Base-by-base conservation (phyloP, 2,113 vertebrate genomes). In the Phrynocephalus versicolor region DNA sequence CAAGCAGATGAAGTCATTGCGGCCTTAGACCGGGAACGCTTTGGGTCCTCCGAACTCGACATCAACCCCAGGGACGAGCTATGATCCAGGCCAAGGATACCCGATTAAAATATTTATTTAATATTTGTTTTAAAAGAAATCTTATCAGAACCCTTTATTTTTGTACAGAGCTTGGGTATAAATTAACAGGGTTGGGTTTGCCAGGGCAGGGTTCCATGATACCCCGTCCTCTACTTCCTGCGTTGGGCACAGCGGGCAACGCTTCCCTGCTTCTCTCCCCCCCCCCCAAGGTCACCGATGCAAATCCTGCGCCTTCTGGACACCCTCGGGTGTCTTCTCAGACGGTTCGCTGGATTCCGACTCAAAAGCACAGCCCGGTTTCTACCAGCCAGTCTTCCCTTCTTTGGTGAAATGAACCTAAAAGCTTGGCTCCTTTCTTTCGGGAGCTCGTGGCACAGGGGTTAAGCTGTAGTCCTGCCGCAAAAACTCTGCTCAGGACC, bases 31-130 rank as follows among this genome's bases (percentile, higher is more conserved):
- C 97, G 95, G 39, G 94, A 97, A 84, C 93, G 94, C 33, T 90
- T 91, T 45, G 95, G 94, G 92, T 93, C 92, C 89, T 93, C 76
- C 0, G 95, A 95, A 78, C 90, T 96, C 91, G 94, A 82, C 89
- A 97, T 99, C 91, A 99, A 99, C 94, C 97, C 98, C 78, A 98
- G 96, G 96, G 98, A 99, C 72, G 99, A 99, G 93, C 94, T 99
- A 92, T 99, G 96, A 96, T 62, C 89, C 85, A 25, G 80, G 18
- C 89, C 87, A 87, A 91, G 92, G 94, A 89, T 88, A 85, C 93
- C 92, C 90, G 90, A 96, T 94, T 83, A 89, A 91, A 87, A 92
- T 98, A 99, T 99, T 99, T 99, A 99, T 99, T 98, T 95, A 97
- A 97, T 95, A 95, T 96, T 85, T 94, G 93, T 97, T 95, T 41